Evolutionary conservation across 2,797 vertebrate genomes (phyloP).

Genomic region (Rachycentron canadum): DNA sequence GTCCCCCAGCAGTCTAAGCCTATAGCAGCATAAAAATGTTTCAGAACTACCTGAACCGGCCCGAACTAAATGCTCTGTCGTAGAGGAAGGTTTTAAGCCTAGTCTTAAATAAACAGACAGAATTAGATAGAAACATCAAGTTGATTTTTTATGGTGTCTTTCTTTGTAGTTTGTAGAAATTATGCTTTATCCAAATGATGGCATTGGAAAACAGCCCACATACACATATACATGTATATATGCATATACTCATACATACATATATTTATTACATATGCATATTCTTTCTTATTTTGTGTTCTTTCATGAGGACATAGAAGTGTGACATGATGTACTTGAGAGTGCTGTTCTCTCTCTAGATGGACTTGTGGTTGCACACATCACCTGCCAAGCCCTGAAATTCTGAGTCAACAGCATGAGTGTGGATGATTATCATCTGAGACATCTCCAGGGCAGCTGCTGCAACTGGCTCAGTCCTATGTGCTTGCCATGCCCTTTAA

Average conservation of each 20-base stretch:
- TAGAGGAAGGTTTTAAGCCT: too few relatives aligned
- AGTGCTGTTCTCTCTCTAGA: conserved; percentile 36
- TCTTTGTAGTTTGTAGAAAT: too few relatives aligned
- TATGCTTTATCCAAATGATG: too few relatives aligned
- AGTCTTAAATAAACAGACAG: too few relatives aligned
- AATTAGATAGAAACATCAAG: too few relatives aligned
- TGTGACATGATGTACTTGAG: conserved; percentile 24
- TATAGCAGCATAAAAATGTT: too few relatives aligned
- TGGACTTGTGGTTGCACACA: conserved; percentile 50
- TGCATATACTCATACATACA: too few relatives aligned
- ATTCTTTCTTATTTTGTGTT: not conserved
- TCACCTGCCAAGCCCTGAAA: conserved; percentile 68
- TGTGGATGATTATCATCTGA: conserved; percentile 71
- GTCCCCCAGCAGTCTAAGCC: too few relatives aligned
- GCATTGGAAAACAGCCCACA: not conserved
- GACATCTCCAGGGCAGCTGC: conserved; percentile 73
- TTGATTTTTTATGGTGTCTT: too few relatives aligned
- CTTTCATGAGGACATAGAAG: conserved; percentile 18
- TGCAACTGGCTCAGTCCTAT: conserved; percentile 43
- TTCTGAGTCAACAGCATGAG: conserved; percentile 71
- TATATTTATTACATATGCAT: too few relatives aligned
- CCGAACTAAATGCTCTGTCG: too few relatives aligned
- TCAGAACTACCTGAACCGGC: too few relatives aligned
- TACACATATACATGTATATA: not conserved
- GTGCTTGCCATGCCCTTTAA: conserved; percentile 40